phyloP scores from a whole-genome alignment of 2,888 invertebrate species.

The Thecocarcelia acutangulata region DNA sequence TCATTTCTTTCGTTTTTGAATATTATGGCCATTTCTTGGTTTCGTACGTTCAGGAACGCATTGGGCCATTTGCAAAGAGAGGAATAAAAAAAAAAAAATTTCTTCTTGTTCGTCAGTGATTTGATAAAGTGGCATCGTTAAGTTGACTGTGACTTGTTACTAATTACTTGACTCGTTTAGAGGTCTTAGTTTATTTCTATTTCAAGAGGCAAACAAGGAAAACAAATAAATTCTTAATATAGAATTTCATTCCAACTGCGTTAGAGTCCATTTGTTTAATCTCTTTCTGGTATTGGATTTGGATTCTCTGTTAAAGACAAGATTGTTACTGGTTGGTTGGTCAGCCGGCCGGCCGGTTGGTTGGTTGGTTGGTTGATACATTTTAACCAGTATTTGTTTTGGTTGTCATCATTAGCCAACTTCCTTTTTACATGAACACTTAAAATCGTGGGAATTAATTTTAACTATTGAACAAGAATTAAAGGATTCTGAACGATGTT shows the following conservation, averaged over 20 bases:
- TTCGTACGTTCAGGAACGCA: conserved; percentile 33
- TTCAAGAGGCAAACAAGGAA: conserved; percentile 5
- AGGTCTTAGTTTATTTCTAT: conserved; percentile 50
- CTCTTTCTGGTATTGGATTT: conserved; percentile 54
- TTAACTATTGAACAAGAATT: conserved; percentile 58
- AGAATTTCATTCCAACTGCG: conserved; percentile 65
- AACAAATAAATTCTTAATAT: conserved; percentile 57
- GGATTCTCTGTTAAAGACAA: conserved; percentile 19
- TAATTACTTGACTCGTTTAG: conserved; percentile 71
- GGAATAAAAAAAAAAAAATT: conserved; percentile 20
- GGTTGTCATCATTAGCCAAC: conserved; percentile 69
- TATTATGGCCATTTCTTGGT: conserved; percentile 42
- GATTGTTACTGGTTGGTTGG: conserved; percentile 1
- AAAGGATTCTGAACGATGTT: conserved; percentile 50
- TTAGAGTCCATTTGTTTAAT: conserved; percentile 64
- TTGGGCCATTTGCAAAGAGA: conserved; percentile 11
- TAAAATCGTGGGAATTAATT: conserved; percentile 68
- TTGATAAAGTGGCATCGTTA: conserved; percentile 73
- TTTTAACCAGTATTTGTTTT: conserved; percentile 66
- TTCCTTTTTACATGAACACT: conserved; percentile 69
- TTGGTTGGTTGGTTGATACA: conserved; percentile 14
- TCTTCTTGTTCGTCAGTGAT: conserved; percentile 61
- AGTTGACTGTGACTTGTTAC: conserved; percentile 72
- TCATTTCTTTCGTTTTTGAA: conserved; percentile 51
- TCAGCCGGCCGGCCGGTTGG: neutral